These are phyloP conservation scores for Gibbula magus DNA, from an alignment of 2,888 invertebrate species.

Conservation along the genomic window DNA sequence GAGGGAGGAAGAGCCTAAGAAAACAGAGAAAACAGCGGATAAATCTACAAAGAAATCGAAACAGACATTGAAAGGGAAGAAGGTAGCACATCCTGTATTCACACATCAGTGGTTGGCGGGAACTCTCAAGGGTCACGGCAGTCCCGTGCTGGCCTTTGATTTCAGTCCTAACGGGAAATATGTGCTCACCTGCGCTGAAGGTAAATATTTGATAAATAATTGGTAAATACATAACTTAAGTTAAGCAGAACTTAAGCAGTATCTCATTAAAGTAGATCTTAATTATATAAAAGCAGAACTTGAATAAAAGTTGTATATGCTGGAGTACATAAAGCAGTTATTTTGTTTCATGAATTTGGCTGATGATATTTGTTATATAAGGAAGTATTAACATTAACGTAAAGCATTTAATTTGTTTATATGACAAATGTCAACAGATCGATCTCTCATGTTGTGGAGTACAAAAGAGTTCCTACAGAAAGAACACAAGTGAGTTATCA, in stretches of 20 bases:
- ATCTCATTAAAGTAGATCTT: too few relatives aligned
- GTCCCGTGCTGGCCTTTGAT: constrained; percentile 84
- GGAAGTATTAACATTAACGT: too few relatives aligned
- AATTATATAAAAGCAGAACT: too few relatives aligned
- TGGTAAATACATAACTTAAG: too few relatives aligned
- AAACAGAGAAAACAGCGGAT: constrained; percentile 41
- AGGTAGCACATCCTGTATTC: constrained; percentile 72
- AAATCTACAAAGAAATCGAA: constrained; percentile 39
- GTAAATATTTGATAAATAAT: constrained; percentile 77
- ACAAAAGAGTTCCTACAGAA: constrained; percentile 83
- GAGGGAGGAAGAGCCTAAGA: constrained; percentile 32
- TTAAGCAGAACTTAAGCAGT: too few relatives aligned
- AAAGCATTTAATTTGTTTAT: not conserved
- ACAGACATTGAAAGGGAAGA: constrained; percentile 40
- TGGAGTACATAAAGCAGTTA: too few relatives aligned
- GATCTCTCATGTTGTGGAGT: constrained; percentile 89
- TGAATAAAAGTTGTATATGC: too few relatives aligned
- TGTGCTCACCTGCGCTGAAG: constrained; percentile 88
- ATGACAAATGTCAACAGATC: constrained; percentile 80
- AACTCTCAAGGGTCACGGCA: constrained; percentile 88
- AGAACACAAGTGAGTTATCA: constrained; percentile 81
- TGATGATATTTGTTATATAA: too few relatives aligned
- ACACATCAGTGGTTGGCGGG: constrained; percentile 88
- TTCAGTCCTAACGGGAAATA: constrained; percentile 91
- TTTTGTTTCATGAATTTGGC: too few relatives aligned